Evolutionary conservation across 1,140 invertebrate genomes (phyloP), one percentile per base, ranked within the genome.

Genomic region (Charaxes varanes): DNA sequence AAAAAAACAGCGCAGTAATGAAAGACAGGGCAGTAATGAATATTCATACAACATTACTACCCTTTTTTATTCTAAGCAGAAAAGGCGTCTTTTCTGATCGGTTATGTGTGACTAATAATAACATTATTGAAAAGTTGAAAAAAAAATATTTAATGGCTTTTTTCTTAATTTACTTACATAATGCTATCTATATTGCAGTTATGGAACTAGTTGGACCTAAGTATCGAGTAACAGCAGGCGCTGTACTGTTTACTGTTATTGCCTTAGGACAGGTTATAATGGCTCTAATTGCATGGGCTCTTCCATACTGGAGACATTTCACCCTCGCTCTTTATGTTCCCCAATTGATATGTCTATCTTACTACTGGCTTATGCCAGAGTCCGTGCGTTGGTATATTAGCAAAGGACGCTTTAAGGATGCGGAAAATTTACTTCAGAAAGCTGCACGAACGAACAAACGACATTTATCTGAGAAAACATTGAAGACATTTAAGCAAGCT

Each of bases 321-420:
- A 86, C 92, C 12, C 83, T 91, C 26, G 77, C 88, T 1, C 78
- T 92, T 3, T 92, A 93, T 46, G 71, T 85, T 1, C 89, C 91
- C 3, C 89, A 89, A 22, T 62, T 94, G 10, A 62, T 90, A 1
- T 83, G 92, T 11, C 63, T 93, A 4, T 58, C 78, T 1, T 89
- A 91, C 61, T 88, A 87, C 28, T 87, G 88, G 77, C 59, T 89
- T 22, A 51, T 90, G 4, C 86, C 87, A 0, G 90, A 91, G 70
- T 90, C 89, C 15, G 82, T 90, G 7, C 78, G 93, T 45, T 95
- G 93, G 93, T 84, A 94, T 6, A 62, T 94, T 14, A 88, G 90
- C 0, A 89, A 91, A 19, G 86, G 89, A 5, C 88, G 88, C 44
- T 88, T 88, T 36, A 80, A 89, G 0, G 86, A 91, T 47, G 90